These are phyloP conservation scores for Flexamia atlantica DNA, from an alignment of 2,888 invertebrate species.

Conservation along the genomic window DNA sequence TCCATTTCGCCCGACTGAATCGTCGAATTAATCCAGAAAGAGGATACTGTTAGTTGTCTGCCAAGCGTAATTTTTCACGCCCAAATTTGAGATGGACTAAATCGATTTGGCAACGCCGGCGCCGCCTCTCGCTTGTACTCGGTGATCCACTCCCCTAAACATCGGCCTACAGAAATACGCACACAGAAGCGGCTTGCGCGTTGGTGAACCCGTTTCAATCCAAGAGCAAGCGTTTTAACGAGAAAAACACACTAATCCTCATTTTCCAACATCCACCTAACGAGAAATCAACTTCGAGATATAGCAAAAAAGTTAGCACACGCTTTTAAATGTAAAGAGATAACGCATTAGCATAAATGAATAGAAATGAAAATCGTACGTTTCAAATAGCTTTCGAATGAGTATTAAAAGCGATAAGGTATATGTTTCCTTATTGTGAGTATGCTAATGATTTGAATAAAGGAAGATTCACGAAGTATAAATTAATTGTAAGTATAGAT, in stretches of 20 bases:
- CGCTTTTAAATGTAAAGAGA: not conserved
- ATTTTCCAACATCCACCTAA: no score
- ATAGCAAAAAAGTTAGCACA: not conserved
- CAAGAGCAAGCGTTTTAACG: not conserved
- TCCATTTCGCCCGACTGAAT: conserved; percentile 1
- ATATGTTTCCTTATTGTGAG: not conserved
- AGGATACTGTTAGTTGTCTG: conserved; percentile 30
- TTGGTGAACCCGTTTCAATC: not conserved
- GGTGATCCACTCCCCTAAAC: not conserved
- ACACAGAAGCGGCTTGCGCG: not conserved
- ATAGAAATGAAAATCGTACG: not conserved
- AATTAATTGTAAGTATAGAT: not conserved
- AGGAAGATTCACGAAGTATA: not conserved
- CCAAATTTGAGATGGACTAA: conserved; percentile 20
- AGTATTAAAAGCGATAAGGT: not conserved
- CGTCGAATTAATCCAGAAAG: conserved; percentile 28
- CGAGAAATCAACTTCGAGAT: no score
- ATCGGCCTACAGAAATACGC: not conserved
- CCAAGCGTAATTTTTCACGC: conserved; percentile 42
- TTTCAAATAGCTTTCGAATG: not conserved
- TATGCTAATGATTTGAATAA: not conserved
- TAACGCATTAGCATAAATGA: not conserved
- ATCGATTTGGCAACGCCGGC: conserved; percentile 1
- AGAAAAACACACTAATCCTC: not conserved
- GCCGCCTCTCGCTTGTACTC: not conserved